Evolutionary conservation across 2,113 vertebrate species (phyloP).

Genomic region (Cinclus cinclus): DNA sequence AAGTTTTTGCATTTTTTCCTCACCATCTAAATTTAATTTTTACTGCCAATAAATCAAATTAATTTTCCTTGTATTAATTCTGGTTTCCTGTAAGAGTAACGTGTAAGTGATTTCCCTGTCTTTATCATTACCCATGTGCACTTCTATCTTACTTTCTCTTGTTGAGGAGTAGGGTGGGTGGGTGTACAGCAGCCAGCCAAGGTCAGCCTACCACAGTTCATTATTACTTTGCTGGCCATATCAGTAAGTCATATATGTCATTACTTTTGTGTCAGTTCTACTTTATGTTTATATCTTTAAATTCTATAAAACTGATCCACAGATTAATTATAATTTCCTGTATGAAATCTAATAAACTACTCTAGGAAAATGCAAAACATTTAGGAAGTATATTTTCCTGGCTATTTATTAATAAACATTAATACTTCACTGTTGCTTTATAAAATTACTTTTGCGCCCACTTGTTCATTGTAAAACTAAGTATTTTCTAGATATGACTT

Average conservation of each 20-base stretch:
- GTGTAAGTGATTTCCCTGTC: not conserved
- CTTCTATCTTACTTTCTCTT: not conserved
- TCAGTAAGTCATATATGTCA: not conserved
- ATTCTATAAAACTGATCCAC: not conserved
- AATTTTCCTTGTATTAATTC: not conserved
- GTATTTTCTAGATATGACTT: not conserved
- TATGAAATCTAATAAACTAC: not conserved
- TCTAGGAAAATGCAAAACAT: not conserved
- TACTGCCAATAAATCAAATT: not conserved
- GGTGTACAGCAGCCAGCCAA: not conserved
- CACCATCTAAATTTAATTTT: not conserved
- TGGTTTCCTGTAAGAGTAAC: not conserved
- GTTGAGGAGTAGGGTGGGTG: not conserved
- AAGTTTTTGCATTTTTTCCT: not conserved
- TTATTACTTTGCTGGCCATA: not conserved
- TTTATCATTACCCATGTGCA: not conserved
- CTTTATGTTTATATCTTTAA: not conserved
- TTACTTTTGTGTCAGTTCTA: not conserved
- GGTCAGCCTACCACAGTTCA: not conserved
- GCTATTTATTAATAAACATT: not conserved
- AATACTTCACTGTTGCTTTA: not conserved
- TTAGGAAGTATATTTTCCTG: not conserved
- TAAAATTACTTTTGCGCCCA: not conserved
- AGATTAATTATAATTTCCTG: not conserved
- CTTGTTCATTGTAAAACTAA: not conserved